Base-by-base conservation (phyloP, 2,113 vertebrate species). In the Takifugu flavidus region DNA sequence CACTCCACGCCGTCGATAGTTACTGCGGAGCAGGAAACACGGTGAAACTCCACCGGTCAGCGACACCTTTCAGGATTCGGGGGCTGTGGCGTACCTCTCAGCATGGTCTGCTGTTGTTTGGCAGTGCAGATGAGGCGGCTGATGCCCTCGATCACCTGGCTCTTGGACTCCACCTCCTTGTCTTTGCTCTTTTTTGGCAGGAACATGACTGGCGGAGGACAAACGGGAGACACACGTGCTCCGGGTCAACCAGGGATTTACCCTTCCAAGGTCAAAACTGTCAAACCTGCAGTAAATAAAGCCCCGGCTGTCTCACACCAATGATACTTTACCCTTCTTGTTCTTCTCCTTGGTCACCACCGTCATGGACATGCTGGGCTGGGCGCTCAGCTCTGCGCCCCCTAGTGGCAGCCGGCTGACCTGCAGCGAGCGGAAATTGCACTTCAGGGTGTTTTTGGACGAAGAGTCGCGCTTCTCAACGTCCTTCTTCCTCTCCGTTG, bases 401-500 rank as follows among this genome's bases (percentile, higher is more conserved):
- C 90, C 88, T 53, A 87, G 84, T 67, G 96, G 95, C 72, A 98
- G 87, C 91, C 96, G 91, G 94, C 96, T 97, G 92, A 98, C 96
- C 93, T 98, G 96, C 78, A 98, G 96, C 82, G 95, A 98, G 90
- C 95, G 95, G 90, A 98, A 98, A 92, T 95, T 95, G 93, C 96
- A 95, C 94, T 96, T 98, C 77, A 98, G 93, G 26, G 95, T 95
- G 89, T 91, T 98, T 91, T 97, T 98, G 85, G 94, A 86, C 78
- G 92, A 84, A 43, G 86, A 86, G 78, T 98, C 96, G 65, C 90
- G 95, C 89, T 96, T 98, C 86, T 98, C 96, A 0, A 91, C 31
- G 11, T 98, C 96, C 70, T 91, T 94, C 88, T 95, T 98, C 84
- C 91, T 93, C 67, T 98, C 96, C 34, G 82, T 85, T 0, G 86